Evolutionary conservation across 2,888 invertebrate species (phyloP), one percentile per base, ranked within the genome.

Genomic region (Glyphotaelius pellucidus): DNA sequence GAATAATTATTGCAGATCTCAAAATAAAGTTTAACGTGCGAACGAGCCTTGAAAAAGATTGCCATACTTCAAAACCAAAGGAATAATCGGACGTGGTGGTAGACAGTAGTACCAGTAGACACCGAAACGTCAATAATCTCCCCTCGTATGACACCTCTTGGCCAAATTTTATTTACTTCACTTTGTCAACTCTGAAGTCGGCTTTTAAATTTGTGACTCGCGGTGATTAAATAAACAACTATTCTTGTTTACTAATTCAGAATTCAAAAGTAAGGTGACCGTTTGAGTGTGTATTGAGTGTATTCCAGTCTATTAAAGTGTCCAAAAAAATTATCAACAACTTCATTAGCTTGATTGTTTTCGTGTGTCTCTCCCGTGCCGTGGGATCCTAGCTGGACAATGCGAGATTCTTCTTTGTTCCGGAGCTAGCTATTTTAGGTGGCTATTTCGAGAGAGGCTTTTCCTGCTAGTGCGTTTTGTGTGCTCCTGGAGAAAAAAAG

Each of bases 71-170:
- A 42, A 85, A 84, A 35, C n/a, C 14, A 86, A 83, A n/a, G 67
- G 25, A 67, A 67, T 67, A 67, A 67, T 25, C 32, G 88, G 88
- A 89, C 88, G 88, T 89, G 88, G 38, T 89, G 67, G 67, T 89
- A 89, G 88, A 88, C 87, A 87, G 25, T 52, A 52, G 52, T 19
- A 25, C 25, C 87, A 87, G 84, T 87, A 87, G 88, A 88, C 88
- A 89, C 80, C 67, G 90, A 90, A 92, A 92, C 92, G 92, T 92
- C 92, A 92, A 92, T 92, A 92, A 92, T 92, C 90, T 90, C 88
- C 81, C 42, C 88, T 87, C 35, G 81, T 91, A 86, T 92, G 91
- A 91, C 91, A 91, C 92, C 90, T 92, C 67, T 90, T 25, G 67
- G 30, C 19, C 38, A 42, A 80, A 80, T 47, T 88, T 87, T 90